Base-by-base conservation (phyloP, 2,888 invertebrate genomes). In the Loripinus fragilis region DNA sequence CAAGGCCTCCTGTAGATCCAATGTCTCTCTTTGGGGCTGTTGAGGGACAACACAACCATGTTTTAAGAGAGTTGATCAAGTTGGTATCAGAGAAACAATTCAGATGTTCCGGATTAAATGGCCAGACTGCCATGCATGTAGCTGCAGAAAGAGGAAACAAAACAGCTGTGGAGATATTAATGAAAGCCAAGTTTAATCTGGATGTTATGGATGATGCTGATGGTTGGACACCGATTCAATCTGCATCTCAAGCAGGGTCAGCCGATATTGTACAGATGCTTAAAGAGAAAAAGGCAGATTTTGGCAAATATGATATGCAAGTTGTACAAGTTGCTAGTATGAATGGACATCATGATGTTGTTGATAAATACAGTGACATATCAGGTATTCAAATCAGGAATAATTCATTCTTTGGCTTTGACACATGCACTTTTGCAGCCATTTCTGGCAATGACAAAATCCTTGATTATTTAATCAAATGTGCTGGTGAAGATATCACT, bases 11-110 rank as follows among this genome's bases (percentile, higher is more conserved):
- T 33, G 28, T 60, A 17, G 60, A 60, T 33, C 60, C 60, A 33
- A 60, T 60, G 60, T 60, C 60, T 5, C 60, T 60, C 33, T 33
- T 60, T 33, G 60, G 60, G 20, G 60, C 60, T 33, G 30, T 30
- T 33, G 60, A 60, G 23, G 60, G 60, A 20, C 30, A 60, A 17
- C 60, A 60, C 10, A 20, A 60, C 33, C 12, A 60, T 8, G 17
- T 33, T 20, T 60, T 60, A 15, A 17, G 17, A 10, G 60, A 60
- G 2, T 33, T 60, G 33, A 1, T 33, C 30, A 60, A 60, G 33
- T 17, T 33, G 2, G 60, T 60, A 20, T 28, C 30, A 60, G 33
- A 30, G 33, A 60, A 33, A 60, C 20, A 30, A 15, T 33, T 10
- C 23, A 60, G 60, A 5, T 60, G 33, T 33, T 20, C 3, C 33